Evolutionary conservation across 2,888 invertebrate species (phyloP), one percentile per base, ranked within the genome.

Genomic region (Sclerodermus sp.): DNA sequence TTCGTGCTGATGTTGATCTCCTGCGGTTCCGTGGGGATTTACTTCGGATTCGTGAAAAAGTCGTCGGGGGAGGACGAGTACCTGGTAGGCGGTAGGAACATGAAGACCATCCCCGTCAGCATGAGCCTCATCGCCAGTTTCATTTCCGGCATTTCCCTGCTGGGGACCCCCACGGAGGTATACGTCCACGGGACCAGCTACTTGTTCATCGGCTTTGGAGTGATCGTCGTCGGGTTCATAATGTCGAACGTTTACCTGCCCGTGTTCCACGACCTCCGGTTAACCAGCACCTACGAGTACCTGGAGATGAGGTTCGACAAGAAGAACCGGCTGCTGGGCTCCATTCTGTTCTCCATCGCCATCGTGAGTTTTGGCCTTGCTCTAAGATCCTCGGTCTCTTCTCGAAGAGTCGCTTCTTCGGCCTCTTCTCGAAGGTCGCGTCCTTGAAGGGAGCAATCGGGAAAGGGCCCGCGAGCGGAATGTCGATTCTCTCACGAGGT

Each of bases 51-150:
- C 58, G 82, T 87, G 72, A 86, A 87, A 71, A 85, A 85, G 53
- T 82, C 84, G 45, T 80, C 80, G 0, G 82, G 87, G 1, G 83
- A 85, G 72, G 88, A 89, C 70, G 82, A 83, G 49, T 92, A 93
- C 71, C 82, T 93, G 44, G 85, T 93, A 48, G 93, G 91, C 16
- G 89, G 90, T 47, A 83, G 91, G 63, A 87, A 87, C 67, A 91
- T 93, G 91, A 84, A 87, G 68, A 85, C 88, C 14, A 82, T 93
- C 71, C 93, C 93, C 2, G 88, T 93, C 46, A 84, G 91, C 29
- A 84, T 93, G 83, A 93, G 93, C 0, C 82, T 94, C 30, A 87
- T 93, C 52, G 93, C 93, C 45, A 92, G 89, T 74, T 89, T 87
- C 54, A 84, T 90, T 50, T 90, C 31, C 63, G 90, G 90, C 1